Percentiles rank a stretch among this genome's conserved stretches.
Conservation (phyloP, 2,797 vertebrate genomes). For the Syndactyla subalaris region DNA sequence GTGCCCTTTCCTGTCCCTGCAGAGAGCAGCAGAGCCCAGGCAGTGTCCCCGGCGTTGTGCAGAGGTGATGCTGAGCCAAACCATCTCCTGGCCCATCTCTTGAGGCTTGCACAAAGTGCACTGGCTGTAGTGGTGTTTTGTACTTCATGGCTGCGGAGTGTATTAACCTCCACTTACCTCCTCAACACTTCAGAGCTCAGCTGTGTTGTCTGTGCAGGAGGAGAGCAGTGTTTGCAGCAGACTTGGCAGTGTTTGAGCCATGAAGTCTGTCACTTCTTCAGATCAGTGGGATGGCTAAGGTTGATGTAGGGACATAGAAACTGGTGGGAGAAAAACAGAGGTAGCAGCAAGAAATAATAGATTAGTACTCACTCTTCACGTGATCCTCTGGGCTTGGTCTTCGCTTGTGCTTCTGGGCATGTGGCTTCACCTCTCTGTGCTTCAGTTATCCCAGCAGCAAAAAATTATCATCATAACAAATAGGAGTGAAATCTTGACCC, state of each 20-base stretch:
- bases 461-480: not conserved
- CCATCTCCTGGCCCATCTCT: not conserved
- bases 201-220: not conserved
- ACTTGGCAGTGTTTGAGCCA: rapidly evolving
- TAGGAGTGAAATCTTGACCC: not conserved
- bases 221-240: not conserved
- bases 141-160: not conserved
- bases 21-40: not conserved
- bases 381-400: not conserved
- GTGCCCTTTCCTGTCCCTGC: not conserved
- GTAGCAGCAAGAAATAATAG: not conserved
- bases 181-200: not conserved
- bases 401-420: not conserved
- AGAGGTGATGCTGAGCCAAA: not conserved
- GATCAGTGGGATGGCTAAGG: not conserved
- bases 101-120: not conserved
- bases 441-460: not conserved
- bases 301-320: not conserved
- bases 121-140: not conserved
- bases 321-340: not conserved
- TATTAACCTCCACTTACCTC: not conserved
- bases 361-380: not conserved
- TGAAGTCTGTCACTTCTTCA: not conserved
- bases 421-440: not conserved
- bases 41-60: not conserved